phyloP scores from a whole-genome alignment of 2,113 vertebrate species.

The Nipponia nippon region DNA sequence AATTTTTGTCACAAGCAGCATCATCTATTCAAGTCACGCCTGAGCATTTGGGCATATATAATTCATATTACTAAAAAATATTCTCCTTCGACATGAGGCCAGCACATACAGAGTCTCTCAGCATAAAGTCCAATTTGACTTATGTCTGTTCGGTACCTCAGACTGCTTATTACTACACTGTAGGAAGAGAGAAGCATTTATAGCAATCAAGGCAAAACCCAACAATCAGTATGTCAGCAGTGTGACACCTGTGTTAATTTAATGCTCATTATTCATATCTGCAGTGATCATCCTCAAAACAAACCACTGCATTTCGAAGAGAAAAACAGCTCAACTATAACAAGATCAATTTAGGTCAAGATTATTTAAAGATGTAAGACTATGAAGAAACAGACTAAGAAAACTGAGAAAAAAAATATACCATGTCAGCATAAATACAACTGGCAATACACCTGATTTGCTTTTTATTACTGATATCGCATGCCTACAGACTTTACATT shows the following conservation, averaged over 20 bases:
- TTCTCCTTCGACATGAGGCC: not conserved
- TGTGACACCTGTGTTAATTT: not conserved
- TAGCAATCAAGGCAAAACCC: not conserved
- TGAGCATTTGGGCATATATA: not conserved
- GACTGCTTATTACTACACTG: not conserved
- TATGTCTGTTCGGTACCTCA: not conserved
- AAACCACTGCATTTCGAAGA: not conserved
- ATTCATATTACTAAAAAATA: not conserved
- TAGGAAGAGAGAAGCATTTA: not conserved
- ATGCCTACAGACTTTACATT: not conserved
- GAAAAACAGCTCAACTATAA: not conserved
- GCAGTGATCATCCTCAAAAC: not conserved
- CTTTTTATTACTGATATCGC: not conserved
- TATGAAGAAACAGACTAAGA: not conserved
- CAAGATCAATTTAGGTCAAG: not conserved
- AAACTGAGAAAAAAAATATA: not conserved
- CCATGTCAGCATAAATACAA: not conserved
- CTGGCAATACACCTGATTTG: not conserved
- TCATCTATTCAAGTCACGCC: not conserved
- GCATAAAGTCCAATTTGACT: not conserved
- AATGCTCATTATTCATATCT: not conserved
- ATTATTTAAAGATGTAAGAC: not conserved
- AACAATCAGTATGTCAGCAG: not conserved
- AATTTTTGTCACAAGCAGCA: not conserved
- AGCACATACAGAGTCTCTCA: not conserved